Base-by-base conservation (phyloP, 2,888 invertebrate genomes). In the Meloe dianella region DNA sequence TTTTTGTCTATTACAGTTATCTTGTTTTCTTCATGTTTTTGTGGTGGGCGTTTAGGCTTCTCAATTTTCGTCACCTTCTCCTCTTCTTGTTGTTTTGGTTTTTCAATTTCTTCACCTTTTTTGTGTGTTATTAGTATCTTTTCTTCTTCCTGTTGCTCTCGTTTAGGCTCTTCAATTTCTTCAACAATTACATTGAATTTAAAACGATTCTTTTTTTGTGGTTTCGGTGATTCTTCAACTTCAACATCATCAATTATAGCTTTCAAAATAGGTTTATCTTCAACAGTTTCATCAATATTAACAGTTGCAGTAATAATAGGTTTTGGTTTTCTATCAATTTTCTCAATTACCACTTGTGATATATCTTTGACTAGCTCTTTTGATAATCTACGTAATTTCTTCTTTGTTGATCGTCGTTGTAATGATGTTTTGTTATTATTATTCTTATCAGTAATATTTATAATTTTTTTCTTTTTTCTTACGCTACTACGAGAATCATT, bases 181-280 rank as follows among this genome's bases (percentile, higher is more conserved):
- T 81, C 79, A 12, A 83, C 81, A n/a, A 77, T 79, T n/a, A 83
- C 81, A 71, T 83, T 82, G 58, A 81, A 80, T 66, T 80, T 82
- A 38, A 82, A 81, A 67, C 81, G 82, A 60, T 80, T 82, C 9
- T 75, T 72, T 27, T 74, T 76, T 63, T 79, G 77, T 29, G 71
- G 73, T 62, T 75, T 77, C 83, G 81, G 84, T 60, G 85, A 86
- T 83, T 90, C 89, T 80, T 90, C 89, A 17, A 91, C 88, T 29
- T 85, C 85, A 7, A 88, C 82, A 75, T 89, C 85, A 76, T 88
- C 88, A 38, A 89, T 83, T 62, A 85, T 82, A 70, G 87, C 86
- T 80, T 88, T 89, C 30, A 88, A 79, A 60, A 75, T 81, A 32
- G 85, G 84, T 66, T 79, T 82, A 58, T 85, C 79, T 60, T 85